Evolutionary conservation across 1,140 invertebrate genomes (phyloP), one percentile per base, ranked within the genome.

Genomic region (Laupala kohalensis): DNA sequence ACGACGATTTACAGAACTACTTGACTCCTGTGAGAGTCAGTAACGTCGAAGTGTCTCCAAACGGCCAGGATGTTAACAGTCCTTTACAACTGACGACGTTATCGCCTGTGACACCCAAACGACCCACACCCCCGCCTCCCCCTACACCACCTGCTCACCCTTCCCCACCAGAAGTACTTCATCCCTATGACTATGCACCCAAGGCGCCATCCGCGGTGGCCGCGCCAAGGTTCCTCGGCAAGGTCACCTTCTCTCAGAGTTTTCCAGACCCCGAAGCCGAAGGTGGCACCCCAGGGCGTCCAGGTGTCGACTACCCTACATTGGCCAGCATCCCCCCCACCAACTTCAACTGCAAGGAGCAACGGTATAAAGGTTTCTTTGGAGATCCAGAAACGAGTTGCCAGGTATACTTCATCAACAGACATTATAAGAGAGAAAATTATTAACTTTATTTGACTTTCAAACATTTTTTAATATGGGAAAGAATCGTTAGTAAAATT

Each of bases 291-390:
- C 88, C 90, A 2, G 92, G 93, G 25, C 85, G 86, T 72, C 88
- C 92, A 1, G 89, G 92, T 23, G 80, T 93, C 5, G 92, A 95
- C 80, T 95, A 94, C 81, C 93, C 93, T 0, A 89, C 87, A 26
- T 86, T 92, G 13, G 85, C 87, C 3, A 82, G 81, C 25, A 93
- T 95, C 69, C 93, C 93, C 0, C 80, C 85, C 73, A 95, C 93
- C 0, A 85, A 81, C 73, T 95, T 95, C 78, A 86, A 88, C 78
- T 95, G 93, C 79, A 91, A 91, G 69, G 86, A 89, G 37, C 92
- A 94, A 78, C 82, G 92, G 9, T 94, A 94, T 78, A 94, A 94
- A 76, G 92, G 93, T 66, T 95, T 95, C 80, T 95, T 95, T 76
- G 93, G 92, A 6, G 93, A 95, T 81, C 89, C 92, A 0, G 88